Evolutionary conservation across 2,113 vertebrate species (phyloP).

Genomic region (Equus quagga): DNA sequence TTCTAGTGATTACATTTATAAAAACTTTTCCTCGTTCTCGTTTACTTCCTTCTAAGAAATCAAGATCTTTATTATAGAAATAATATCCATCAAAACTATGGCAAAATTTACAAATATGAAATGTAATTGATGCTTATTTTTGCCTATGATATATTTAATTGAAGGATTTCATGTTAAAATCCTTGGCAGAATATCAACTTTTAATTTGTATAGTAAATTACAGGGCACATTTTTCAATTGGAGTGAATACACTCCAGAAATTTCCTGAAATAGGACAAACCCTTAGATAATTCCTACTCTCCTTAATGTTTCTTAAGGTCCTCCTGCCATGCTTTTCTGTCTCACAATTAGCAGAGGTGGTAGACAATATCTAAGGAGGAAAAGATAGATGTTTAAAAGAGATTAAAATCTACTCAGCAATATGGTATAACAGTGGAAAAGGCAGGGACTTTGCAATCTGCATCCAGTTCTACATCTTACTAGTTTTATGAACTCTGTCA

Average conservation of each 20-base stretch:
- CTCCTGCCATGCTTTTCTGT: not conserved
- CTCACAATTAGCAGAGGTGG: not conserved
- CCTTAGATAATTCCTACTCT: not conserved
- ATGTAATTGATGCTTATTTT: not conserved
- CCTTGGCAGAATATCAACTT: not conserved
- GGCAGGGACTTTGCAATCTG: not conserved
- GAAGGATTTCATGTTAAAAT: not conserved
- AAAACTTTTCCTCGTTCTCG: not conserved
- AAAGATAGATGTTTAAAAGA: not conserved
- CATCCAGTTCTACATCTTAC: not conserved
- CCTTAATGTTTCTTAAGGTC: not conserved
- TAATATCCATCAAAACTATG: not conserved
- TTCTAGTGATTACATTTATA: not conserved
- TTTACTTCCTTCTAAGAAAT: slow-evolving; percentile 28
- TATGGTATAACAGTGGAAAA: not conserved
- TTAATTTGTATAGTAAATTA: slow-evolving; percentile 15
- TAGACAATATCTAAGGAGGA: not conserved
- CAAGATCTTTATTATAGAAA: not conserved
- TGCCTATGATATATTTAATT: not conserved
- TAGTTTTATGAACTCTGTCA: not conserved
- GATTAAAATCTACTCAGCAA: not conserved
- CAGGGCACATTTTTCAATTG: not conserved
- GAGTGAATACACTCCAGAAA: not conserved
- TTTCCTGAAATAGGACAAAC: not conserved
- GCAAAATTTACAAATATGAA: not conserved